Conservation (phyloP, 1,140 invertebrate species). For the Rhysida immarginata region DNA sequence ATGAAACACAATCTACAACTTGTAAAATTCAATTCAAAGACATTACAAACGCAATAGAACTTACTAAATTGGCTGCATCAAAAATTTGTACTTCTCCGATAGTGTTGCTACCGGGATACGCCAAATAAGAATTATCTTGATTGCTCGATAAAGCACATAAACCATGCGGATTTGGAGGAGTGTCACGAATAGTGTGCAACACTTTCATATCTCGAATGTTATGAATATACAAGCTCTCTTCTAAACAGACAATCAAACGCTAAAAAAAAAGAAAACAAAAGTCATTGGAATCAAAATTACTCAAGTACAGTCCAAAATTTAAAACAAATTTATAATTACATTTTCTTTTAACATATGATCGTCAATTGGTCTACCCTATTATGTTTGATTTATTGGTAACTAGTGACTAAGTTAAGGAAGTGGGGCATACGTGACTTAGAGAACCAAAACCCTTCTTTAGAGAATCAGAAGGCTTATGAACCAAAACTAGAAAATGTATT, state of each 20-base stretch:
- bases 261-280: slow-evolving; percentile 34
- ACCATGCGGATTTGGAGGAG: slow-evolving; percentile 83
- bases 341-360: too few relatives aligned
- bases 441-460: too few relatives aligned
- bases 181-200: slow-evolving; percentile 93
- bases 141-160: slow-evolving; percentile 78
- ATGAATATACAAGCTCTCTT: slow-evolving; percentile 96
- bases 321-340: too few relatives aligned
- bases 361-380: too few relatives aligned
- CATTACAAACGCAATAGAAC: slow-evolving; percentile 37
- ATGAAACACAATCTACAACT: not conserved
- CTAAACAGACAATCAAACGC: slow-evolving; percentile 90
- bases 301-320: too few relatives aligned
- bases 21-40: not conserved
- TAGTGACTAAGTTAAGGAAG: too few relatives aligned
- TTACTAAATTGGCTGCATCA: slow-evolving; percentile 84
- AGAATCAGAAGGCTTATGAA: too few relatives aligned
- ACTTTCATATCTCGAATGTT: slow-evolving; percentile 99
- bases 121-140: slow-evolving; percentile 82
- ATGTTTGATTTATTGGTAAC: too few relatives aligned
- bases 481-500: too few relatives aligned
- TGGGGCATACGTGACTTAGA: too few relatives aligned
- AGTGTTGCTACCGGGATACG: slow-evolving; percentile 87
- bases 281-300: too few relatives aligned
- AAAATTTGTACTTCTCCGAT: slow-evolving; percentile 97